Percentiles rank a stretch among this genome's conserved stretches.
Conservation (phyloP, 2,797 vertebrate species). For the Aldrovandia affinis region DNA sequence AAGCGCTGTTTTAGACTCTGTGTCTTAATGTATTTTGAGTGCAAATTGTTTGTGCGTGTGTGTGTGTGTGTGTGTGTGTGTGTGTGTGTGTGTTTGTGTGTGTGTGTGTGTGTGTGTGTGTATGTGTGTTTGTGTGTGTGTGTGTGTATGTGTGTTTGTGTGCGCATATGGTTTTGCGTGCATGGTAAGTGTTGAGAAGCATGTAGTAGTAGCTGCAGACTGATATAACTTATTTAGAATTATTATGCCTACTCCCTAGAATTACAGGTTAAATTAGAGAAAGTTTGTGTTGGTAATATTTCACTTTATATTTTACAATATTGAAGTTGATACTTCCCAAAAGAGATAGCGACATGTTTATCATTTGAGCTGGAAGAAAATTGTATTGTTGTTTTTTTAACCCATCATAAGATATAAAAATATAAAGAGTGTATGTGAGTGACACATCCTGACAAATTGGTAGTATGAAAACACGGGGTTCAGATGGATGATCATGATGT, state of each 20-base stretch:
- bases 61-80: neutral
- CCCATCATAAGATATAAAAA: neutral
- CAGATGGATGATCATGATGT: neutral
- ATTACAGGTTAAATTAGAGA: neutral
- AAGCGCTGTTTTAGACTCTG: neutral
- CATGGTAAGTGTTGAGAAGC: neutral
- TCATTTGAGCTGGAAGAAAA: neutral
- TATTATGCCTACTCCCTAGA: neutral
- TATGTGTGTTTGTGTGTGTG: neutral
- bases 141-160: too few relatives aligned
- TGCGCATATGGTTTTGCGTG: too few relatives aligned
- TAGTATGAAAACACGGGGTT: too few relatives aligned
- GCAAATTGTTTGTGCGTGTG: neutral
- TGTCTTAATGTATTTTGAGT: neutral
- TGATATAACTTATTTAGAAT: neutral
- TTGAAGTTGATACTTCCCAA: neutral
- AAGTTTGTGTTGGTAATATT: neutral
- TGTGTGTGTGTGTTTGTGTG: too few relatives aligned
- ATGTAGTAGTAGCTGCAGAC: neutral
- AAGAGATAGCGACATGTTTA: neutral
- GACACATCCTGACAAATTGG: neutral
- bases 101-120: neutral
- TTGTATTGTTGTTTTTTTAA: neutral
- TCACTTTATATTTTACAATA: neutral
- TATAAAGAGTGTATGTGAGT: neutral